phyloP scores from a whole-genome alignment of 2,888 invertebrate species.

The Pemphredon lugubris region DNA sequence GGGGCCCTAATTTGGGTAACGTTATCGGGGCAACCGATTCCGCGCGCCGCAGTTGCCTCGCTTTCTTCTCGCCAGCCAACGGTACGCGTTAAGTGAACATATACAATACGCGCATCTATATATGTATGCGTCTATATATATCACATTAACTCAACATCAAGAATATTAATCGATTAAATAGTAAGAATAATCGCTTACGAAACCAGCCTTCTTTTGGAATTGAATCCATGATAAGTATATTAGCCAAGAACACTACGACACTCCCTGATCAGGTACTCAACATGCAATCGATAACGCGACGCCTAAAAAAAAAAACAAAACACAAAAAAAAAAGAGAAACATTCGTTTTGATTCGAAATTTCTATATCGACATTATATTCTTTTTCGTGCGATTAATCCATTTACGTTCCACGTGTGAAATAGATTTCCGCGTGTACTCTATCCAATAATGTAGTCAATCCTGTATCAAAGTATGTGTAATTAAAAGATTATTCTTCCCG shows the following conservation, averaged over 20 bases:
- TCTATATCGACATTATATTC: constrained; percentile 8
- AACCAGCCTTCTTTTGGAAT: constrained; percentile 51
- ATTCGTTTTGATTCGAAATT: constrained; percentile 10
- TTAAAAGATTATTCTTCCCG: not conserved
- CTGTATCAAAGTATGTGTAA: not conserved
- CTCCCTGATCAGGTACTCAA: constrained; percentile 69
- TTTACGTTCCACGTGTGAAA: constrained; percentile 13
- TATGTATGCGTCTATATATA: constrained; percentile 38
- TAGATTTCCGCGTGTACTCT: not conserved
- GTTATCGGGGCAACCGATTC: no score
- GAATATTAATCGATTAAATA: constrained; percentile 48
- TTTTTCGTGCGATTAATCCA: constrained; percentile 28
- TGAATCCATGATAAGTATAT: constrained; percentile 51
- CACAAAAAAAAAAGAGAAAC: not conserved
- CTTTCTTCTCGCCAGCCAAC: no score
- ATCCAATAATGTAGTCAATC: not conserved
- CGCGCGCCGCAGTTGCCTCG: no score
- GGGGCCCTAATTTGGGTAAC: no score
- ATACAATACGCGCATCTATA: not conserved
- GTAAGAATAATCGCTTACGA: constrained; percentile 41
- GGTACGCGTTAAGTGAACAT: no score
- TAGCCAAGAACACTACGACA: constrained; percentile 42
- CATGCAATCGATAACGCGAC: constrained; percentile 35
- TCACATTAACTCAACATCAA: constrained; percentile 58
- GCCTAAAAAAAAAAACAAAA: constrained; percentile 18